Evolutionary conservation across 2,113 vertebrate species (phyloP).

Genomic region (Hydrolagus affinis): DNA sequence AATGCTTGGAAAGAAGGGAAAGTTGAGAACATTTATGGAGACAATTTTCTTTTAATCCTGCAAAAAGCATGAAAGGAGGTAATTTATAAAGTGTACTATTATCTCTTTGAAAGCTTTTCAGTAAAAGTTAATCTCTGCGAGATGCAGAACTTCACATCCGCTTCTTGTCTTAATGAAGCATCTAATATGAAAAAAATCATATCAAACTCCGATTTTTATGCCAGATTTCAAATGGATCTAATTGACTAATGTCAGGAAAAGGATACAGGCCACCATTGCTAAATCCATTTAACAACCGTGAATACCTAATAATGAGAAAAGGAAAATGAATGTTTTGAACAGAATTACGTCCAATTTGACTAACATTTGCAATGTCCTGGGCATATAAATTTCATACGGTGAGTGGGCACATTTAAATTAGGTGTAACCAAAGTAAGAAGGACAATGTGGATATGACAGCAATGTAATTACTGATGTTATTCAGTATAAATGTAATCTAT

Average conservation of each 20-base stretch:
- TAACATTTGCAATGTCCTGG: constrained; percentile 27
- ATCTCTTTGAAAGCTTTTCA: constrained; percentile 23
- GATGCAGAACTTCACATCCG: constrained; percentile 15
- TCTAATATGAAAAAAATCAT: constrained; percentile 28
- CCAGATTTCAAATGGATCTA: constrained; percentile 19
- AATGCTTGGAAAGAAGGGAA: background rate
- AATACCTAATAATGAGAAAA: constrained; percentile 28
- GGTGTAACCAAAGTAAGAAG: constrained; percentile 26
- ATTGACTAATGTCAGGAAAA: constrained; percentile 31
- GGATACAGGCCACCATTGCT: constrained; percentile 25
- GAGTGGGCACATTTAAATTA: constrained; percentile 28
- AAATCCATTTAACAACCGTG: constrained; percentile 26
- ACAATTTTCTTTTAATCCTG: background rate
- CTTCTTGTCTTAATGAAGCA: constrained; percentile 21
- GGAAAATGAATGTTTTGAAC: constrained; percentile 24
- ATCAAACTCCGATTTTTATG: constrained; percentile 28
- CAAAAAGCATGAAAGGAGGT: background rate
- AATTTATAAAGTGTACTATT: constrained; percentile 14
- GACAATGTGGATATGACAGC: constrained; percentile 29
- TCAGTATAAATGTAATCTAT: constrained; percentile 24
- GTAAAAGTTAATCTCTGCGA: constrained; percentile 12
- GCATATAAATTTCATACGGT: constrained; percentile 29
- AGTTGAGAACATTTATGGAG: constrained; percentile 19
- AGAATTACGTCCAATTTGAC: constrained; percentile 28
- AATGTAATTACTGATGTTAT: constrained; percentile 31